Evolutionary conservation across 2,888 invertebrate species (phyloP), one percentile per base, ranked within the genome.

Genomic region (Pyralis farinalis): DNA sequence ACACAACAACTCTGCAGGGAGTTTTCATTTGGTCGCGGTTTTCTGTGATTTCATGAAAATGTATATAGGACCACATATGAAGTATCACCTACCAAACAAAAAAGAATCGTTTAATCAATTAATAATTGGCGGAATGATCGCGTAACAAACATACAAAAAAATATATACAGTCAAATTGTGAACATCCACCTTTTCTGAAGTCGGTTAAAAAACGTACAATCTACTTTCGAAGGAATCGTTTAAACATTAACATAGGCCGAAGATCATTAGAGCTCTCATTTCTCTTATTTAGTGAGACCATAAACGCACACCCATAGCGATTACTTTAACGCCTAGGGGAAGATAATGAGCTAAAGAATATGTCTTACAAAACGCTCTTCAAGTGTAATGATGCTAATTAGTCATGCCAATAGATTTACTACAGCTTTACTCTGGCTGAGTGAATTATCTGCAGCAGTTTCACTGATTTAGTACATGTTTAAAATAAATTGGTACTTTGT

Each of bases 291-390:
- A 57, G 56, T 51, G 53, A 55, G 57, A 65, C 63, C 65, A 59
- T 70, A 71, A 63, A 68, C 61, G 55, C 57, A 62, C 51, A 53
- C 60, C 66, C 63, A 50, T 61, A 52, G 58, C 62, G 65, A 71
- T 74, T 74, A 71, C 67, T 73, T 71, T 63, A 69, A 67, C 61
- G 67, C 56, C 63, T 66, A 51, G 70, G 76, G 72, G 70, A 68
- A 64, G 60, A 66, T 75, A 79, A 79, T 74, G 80, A 76, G 63
- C 57, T 65, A 49, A 56, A 67, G 63, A 71, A 71, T 63, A 69
- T 66, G 71, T 56, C 61, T 58, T 58, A 54, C 56, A 42, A 49
- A 63, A 53, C 54, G 49, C 49, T 58, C 58, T 43, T 46, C 40
- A 51, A 52, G 43, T 49, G 35, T 43, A 37, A 46, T 37, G 12